Evolutionary conservation across 1,140 invertebrate species (phyloP), one percentile per base, ranked within the genome.

Genomic region (Drosophila parabipectinata): DNA sequence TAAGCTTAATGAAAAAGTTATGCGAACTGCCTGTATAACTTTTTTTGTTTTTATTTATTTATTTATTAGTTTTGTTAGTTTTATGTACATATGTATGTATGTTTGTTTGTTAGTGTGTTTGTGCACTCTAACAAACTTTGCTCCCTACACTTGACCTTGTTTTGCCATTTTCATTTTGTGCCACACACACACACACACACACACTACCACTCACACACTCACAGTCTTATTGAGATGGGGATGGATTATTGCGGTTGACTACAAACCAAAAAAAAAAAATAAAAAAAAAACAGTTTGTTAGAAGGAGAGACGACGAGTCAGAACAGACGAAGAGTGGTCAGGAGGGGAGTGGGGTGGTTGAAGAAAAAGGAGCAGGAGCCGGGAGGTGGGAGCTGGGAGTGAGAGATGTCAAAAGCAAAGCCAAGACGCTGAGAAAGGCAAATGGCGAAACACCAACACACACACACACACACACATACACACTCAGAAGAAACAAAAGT

Each of bases 111-210:
- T 9, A 50, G 32, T 64, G 48, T 50, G 61, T 68, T 57, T 68
- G 73, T 74, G 81, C 73, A 77, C 81, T 85, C 69, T 68, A 87
- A 85, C 82, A 85, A 82, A 85, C 83, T 85, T 85, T 85, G 82
- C 82, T 85, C 82, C 82, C 82, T 85, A 85, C 82, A 85, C 82
- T 85, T 85, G 82, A 85, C 82, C 82, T 85, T 85, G 82, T 85
- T 87, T 85, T 87, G 82, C 74, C 82, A 85, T 87, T 85, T 82
- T 83, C 79, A 79, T 83, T 83, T 83, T 83, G 61, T 73, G 77
- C 58, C 82, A 62, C 44, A 62, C 21, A 48, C 55, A 66, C 52
- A 68, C 53, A 54, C 56, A 50, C 41, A 58, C 45, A 51, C 58
- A 39, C 18, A 68, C 48, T 48, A 52, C 50, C 34, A 58, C 44